A percentile compares a stretch with the other conserved stretches of the same genome.
Conservation (phyloP, 2,797 vertebrate genomes). For the Leuciscus waleckii region DNA sequence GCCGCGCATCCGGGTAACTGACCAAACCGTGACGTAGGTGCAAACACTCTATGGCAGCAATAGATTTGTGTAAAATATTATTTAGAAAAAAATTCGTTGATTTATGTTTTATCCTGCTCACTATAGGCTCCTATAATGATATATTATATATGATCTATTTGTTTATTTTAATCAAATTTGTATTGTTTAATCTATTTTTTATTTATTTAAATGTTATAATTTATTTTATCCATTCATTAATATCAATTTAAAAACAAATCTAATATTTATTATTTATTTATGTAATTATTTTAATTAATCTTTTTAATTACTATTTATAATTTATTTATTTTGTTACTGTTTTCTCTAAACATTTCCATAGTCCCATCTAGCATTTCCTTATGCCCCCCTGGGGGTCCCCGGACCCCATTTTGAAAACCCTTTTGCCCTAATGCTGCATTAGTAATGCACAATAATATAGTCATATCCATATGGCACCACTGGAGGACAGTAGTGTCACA, state of each 20-base stretch:
- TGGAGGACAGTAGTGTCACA: constrained; percentile 79
- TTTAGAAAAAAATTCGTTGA: background rate
- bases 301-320: background rate
- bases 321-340: background rate
- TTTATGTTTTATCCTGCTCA: background rate
- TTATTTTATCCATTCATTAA: background rate
- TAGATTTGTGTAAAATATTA: background rate
- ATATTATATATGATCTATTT: background rate
- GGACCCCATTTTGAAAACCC: background rate
- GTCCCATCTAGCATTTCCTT: background rate
- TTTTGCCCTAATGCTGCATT: background rate
- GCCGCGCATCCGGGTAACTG: too few species aligned
- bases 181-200: too few species aligned
- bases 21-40: too few species aligned
- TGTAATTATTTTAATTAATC: background rate
- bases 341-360: background rate
- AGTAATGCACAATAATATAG: constrained; percentile 23
- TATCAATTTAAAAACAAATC: background rate
- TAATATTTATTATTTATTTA: background rate
- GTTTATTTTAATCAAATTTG: background rate
- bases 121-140: background rate
- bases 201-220: background rate
- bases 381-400: too few species aligned
- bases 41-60: background rate
- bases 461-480: constrained; percentile 57